Conservation (phyloP, 2,113 vertebrate species). For the Amblyornis subalaris region DNA sequence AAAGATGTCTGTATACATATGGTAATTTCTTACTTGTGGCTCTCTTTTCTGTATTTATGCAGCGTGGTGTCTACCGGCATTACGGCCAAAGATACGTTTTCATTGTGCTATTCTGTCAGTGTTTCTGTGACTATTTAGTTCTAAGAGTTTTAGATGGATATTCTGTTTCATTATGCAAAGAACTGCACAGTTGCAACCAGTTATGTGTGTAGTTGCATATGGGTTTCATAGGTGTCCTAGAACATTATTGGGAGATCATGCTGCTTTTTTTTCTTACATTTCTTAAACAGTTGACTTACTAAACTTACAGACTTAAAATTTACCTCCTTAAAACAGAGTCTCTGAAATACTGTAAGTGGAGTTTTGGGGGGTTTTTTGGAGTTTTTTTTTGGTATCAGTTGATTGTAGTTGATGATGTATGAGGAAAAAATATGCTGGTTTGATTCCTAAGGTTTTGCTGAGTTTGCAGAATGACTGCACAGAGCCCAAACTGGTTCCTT, state of each 20-base stretch:
- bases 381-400: neutral
- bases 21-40: conserved; percentile 45
- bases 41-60: conserved; percentile 15
- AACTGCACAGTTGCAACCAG: neutral
- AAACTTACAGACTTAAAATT: neutral
- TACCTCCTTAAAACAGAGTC: neutral
- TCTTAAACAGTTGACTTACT: neutral
- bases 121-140: neutral
- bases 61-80: neutral
- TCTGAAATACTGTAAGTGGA: neutral
- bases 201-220: neutral
- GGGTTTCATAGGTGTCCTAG: neutral
- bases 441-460: neutral
- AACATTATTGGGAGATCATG: neutral
- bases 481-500: neutral
- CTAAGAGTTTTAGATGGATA: neutral
- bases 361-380: neutral
- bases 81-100: neutral
- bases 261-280: neutral
- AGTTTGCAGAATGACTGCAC: neutral
- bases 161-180: neutral
- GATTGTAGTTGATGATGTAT: neutral
- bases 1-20: conserved; percentile 59
- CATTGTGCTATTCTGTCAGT: neutral
- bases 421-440: neutral